Base-by-base conservation (phyloP, 2,797 vertebrate species). In the Hypotaenidia philippensis region DNA sequence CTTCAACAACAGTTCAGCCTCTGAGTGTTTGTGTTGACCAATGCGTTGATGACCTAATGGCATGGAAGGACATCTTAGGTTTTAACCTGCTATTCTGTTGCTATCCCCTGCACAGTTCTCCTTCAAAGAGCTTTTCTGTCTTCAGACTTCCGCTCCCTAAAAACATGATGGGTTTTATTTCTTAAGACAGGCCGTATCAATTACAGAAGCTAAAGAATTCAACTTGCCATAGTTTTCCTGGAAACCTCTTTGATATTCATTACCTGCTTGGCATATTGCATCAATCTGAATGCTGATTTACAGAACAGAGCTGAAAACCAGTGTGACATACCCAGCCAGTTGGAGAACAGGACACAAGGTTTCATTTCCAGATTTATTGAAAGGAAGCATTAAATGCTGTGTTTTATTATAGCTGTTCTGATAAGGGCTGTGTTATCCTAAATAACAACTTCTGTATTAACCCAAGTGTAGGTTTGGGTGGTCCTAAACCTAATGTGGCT, bases 211-310 rank as follows among this genome's bases (percentile, higher is more conserved):
- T 83, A 61, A 95, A 87, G 50, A 52, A 81, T 85, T 93, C 69
- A 50, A 36, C 47, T 87, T 91, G 56, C 56, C 69, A 14, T 40
- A 60, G 80, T 82, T 80, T 61, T 57, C 52, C 32, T 3, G 6
- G 79, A 65, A 75, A n/a, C 27, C 72, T 87, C 32, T 61, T 96
- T 92, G 61, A 89, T 93, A 95, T n/a, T 77, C 71, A 72, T 61
- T 57, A 41, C 55, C n/a, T 45, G 55, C 80, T 63, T 84, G 87
- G 66, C 85, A 89, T 15, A 60, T 34, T 89, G 87, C 50, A 93
- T 85, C 50, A 75, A 90, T 72, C 53, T 87, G 80, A 69, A 72
- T 82, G 38, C 56, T 95, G 83, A 83, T 84, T 96, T 87, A 93
- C 57, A 90, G 61, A 50, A 59, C 5, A 55, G 32, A 41, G 20